Evolutionary conservation across 1,140 invertebrate species (phyloP), one percentile per base, ranked within the genome.

Genomic region (Drosophila arawakana): DNA sequence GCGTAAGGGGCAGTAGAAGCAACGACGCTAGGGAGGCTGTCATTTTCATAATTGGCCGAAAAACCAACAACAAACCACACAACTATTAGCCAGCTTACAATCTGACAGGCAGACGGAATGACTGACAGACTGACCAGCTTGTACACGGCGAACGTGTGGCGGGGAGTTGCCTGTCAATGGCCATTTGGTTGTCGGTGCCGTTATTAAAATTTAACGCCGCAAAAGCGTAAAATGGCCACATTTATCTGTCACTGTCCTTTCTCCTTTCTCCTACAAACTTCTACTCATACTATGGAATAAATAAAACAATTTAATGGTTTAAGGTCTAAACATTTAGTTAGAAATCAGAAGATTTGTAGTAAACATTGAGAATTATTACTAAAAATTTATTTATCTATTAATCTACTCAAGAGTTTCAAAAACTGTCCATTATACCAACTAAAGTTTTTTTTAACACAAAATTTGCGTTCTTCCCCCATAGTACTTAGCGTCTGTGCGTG

Each of bases 21-120:
- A 3, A n/a, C 11, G 13, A n/a, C 10, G 10, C 55, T 58, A 34
- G 47, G 49, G 47, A 52, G 52, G 58, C 82, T 88, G 82, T 86
- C 83, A 86, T 88, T 86, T 86, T 86, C 83, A 86, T 86, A 86
- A 86, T 86, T 86, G 83, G 80, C 83, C 80, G 55, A 88, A 86
- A 86, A 88, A 54, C 80, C 83, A 83, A 78, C 83, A 80, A 61
- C 71, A 52, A 58, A 80, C 83, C 83, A 66, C 83, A 83, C 69
- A 88, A 88, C 83, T 86, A 86, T 86, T 86, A 88, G 83, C 83
- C 79, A 47, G 66, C 77, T 15, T 67, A 73, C 70, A 77, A 49
- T 58, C 66, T 47, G 73, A 63, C 61, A 52, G 46, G 62, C 60
- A 68, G 73, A 43, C 39, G 25, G 21, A 25, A 15, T 34, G 54